Percentiles rank a stretch among this genome's conserved stretches.
phyloP scores from a whole-genome alignment of 2,888 invertebrate genomes.

The Dichetophora obliterata region DNA sequence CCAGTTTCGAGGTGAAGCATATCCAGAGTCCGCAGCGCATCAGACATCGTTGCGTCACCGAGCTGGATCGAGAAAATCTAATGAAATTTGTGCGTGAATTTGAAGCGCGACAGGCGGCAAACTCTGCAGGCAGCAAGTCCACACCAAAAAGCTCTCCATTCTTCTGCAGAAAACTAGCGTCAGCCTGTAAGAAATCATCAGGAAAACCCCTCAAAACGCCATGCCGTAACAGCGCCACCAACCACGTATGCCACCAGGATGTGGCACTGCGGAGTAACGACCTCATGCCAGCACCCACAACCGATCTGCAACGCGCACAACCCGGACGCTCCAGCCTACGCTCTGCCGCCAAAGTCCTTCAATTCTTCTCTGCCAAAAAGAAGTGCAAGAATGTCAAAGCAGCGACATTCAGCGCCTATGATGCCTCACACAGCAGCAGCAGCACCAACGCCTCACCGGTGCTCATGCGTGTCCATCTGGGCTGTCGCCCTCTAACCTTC shows the following conservation, averaged over 20 bases:
- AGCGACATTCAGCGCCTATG: slow-evolving; percentile 41
- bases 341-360: slow-evolving; percentile 60
- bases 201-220: not conserved
- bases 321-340: slow-evolving; percentile 58
- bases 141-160: slow-evolving; percentile 41
- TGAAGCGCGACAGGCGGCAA: slow-evolving; percentile 57
- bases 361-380: slow-evolving; percentile 64
- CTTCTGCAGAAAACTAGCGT: slow-evolving; percentile 15
- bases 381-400: slow-evolving; percentile 40
- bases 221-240: not conserved
- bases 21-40: slow-evolving; percentile 57
- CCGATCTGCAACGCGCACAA: slow-evolving; percentile 55
- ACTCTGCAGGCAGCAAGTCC: slow-evolving; percentile 23
- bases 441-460: slow-evolving; percentile 58
- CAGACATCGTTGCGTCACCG: slow-evolving; percentile 64
- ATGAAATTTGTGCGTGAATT: slow-evolving; percentile 63
- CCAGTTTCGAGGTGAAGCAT: slow-evolving; percentile 67
- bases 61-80: slow-evolving; percentile 64
- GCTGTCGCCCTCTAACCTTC: slow-evolving; percentile 52
- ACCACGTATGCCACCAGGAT: slow-evolving; percentile 37
- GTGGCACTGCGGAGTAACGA: slow-evolving; percentile 35
- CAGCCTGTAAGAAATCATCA: slow-evolving; percentile 14
- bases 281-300: slow-evolving; percentile 49
- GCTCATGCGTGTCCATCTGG: slow-evolving; percentile 56
- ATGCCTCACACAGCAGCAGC: slow-evolving; percentile 48